Conservation (phyloP, 92 coral and sea anemone species). For the Isaurus tuberculatus region DNA sequence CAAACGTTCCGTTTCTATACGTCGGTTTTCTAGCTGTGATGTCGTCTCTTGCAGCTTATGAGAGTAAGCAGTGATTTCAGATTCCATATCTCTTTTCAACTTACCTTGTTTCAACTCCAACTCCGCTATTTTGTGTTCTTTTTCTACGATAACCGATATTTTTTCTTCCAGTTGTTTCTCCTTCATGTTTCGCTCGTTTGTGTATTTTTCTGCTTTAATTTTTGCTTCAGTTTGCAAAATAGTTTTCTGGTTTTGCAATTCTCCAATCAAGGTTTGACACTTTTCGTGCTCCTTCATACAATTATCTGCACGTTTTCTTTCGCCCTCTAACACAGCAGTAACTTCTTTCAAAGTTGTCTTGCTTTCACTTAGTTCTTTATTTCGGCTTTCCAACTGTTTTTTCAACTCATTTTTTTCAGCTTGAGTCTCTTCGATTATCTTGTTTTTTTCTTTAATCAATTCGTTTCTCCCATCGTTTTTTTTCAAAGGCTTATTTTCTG, state of each 20-base stretch:
- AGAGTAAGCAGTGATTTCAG: conserved; percentile 17
- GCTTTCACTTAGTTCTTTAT: conserved; percentile 16
- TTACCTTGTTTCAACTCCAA: conserved; percentile 22
- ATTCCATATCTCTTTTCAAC: conserved; percentile 33
- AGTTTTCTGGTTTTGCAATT: not conserved
- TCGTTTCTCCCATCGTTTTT: conserved; percentile 16
- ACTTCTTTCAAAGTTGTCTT: conserved; percentile 12
- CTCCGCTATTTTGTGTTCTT: not conserved
- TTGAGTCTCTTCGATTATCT: conserved; percentile 9
- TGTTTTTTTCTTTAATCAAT: not conserved
- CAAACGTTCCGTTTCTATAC: conserved; percentile 23
- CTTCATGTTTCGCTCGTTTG: not conserved
- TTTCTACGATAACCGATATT: not conserved
- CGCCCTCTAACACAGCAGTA: not conserved
- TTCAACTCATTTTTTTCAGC: conserved; percentile 15
- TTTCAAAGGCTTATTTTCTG: not conserved
- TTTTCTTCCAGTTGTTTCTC: not conserved
- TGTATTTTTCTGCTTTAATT: not conserved
- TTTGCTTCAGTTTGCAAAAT: not conserved
- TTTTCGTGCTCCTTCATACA: not conserved
- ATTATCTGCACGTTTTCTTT: no score
- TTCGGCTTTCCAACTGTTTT: conserved; percentile 23
- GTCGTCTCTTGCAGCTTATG: conserved; percentile 36
- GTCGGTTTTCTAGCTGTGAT: conserved; percentile 38
- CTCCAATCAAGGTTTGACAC: not conserved